Evolutionary conservation across 2,888 invertebrate species (phyloP), one percentile per base, ranked within the genome.

Genomic region (Heliconius charithonia): DNA sequence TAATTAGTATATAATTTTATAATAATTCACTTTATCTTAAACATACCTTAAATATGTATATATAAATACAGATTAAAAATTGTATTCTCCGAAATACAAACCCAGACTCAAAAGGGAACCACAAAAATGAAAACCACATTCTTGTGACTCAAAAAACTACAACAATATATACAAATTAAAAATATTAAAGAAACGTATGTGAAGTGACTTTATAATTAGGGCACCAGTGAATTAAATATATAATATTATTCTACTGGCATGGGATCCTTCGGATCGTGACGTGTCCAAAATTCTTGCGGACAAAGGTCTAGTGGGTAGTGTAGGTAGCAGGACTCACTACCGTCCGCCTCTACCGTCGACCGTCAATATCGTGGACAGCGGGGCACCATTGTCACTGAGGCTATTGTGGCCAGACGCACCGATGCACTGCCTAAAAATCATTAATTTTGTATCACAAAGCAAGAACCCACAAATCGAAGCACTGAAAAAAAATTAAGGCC

Each of bases 391-490:
- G 95, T 95, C 92, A 91, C 89, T 91, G 86, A 78, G 73, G 73
- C 91, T 87, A 91, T 94, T 94, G 93, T 94, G 88, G 85, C 83
- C 89, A 87, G 89, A 89, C 89, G 90, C 89, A 87, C 88, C 90
- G 88, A 87, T 90, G 91, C 91, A 90, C 92, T 93, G 93, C 92
- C 94, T 92, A 92, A 92, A 94, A 95, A 94, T 94, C 95, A 95
- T 95, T 95, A 95, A 95, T 95, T 94, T 93, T 92, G 89, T 91
- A 93, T 90, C 93, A 94, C 95, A 95, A 95, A 93, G 94, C 92
- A 88, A 89, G 94, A 93, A 93, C 94, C 92, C 95, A 94, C 94
- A 93, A 93, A 93, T 93, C 92, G 93, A 93, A 90, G 87, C 86
- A 83, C 89, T 91, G 91, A 92, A 93, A 89, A 93, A 67, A 94